These are phyloP conservation scores for Ariolimax columbianus DNA, from an alignment of 2,888 invertebrate genomes.

Conservation along the genomic window DNA sequence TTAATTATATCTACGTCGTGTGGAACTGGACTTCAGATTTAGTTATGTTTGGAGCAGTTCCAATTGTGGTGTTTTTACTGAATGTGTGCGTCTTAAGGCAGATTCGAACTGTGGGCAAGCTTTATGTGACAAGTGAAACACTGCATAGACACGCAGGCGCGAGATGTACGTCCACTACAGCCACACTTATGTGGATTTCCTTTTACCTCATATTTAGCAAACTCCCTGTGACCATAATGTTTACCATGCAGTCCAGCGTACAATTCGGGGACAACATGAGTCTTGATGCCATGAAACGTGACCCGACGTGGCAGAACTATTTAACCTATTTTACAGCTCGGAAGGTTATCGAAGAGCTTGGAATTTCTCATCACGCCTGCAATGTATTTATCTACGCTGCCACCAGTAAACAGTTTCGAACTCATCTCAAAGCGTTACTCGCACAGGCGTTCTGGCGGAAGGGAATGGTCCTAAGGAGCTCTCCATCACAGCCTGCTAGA, in stretches of 20 bases:
- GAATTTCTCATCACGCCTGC: slow-evolving; percentile 75
- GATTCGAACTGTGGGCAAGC: slow-evolving; percentile 53
- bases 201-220: slow-evolving; percentile 74
- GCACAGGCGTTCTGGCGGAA: slow-evolving; percentile 38
- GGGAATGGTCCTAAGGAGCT: slow-evolving; percentile 7
- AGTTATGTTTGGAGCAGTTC: slow-evolving; percentile 67
- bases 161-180: slow-evolving; percentile 62
- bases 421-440: slow-evolving; percentile 41
- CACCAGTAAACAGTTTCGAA: slow-evolving; percentile 65
- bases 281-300: slow-evolving; percentile 62
- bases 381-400: slow-evolving; percentile 71
- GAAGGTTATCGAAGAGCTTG: slow-evolving; percentile 70
- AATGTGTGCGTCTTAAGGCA: slow-evolving; percentile 67
- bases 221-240: slow-evolving; percentile 71
- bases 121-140: slow-evolving; percentile 51
- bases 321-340: slow-evolving; percentile 68
- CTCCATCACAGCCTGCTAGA: slow-evolving; percentile 24
- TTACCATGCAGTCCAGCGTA: slow-evolving; percentile 64
- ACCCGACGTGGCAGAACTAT: slow-evolving; percentile 69
- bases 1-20: slow-evolving; percentile 59
- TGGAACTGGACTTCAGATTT: slow-evolving; percentile 70
- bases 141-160: slow-evolving; percentile 40
- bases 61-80: slow-evolving; percentile 63
- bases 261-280: slow-evolving; percentile 61
- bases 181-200: slow-evolving; percentile 70